Conservation (phyloP, 2,797 vertebrate species). For the Sebastes glaucus region DNA sequence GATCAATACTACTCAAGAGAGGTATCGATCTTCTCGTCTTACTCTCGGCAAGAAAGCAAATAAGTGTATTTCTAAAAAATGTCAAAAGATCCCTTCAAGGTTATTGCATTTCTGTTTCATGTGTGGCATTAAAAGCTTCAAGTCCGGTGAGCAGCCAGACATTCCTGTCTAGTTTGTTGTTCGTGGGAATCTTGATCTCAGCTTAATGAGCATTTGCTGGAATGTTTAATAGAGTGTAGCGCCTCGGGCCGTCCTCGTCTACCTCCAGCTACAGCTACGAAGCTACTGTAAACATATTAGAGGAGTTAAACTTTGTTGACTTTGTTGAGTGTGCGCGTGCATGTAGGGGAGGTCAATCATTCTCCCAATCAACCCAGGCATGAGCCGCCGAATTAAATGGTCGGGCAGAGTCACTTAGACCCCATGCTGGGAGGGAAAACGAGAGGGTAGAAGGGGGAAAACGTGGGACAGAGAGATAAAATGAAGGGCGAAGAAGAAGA, state of each 20-base stretch:
- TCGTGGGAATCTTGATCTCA: slow-evolving; percentile 41
- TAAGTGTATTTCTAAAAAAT: background rate
- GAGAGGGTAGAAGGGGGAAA: background rate
- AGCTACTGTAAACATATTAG: slow-evolving; percentile 23
- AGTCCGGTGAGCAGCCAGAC: slow-evolving; percentile 20
- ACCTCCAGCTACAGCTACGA: slow-evolving; percentile 14
- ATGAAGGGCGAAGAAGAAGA: background rate
- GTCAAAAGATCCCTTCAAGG: background rate
- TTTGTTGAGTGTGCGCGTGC: background rate
- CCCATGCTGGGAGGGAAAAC: slow-evolving; percentile 24
- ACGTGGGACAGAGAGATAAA: background rate
- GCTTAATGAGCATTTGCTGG: slow-evolving; percentile 59
- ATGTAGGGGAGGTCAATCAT: background rate
- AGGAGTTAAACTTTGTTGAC: slow-evolving; percentile 3
- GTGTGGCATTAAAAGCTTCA: slow-evolving; percentile 11
- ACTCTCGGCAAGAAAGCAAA: background rate
- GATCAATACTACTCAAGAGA: background rate
- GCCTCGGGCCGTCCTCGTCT: slow-evolving; percentile 35
- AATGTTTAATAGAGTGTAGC: slow-evolving; percentile 50
- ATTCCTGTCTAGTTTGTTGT: slow-evolving; percentile 50
- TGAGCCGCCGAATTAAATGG: background rate
- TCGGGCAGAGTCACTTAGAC: slow-evolving; percentile 4
- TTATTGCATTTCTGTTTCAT: background rate
- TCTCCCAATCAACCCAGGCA: background rate
- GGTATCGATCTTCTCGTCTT: background rate